Evolutionary conservation across 2,797 vertebrate species (phyloP), one percentile per base, ranked within the genome.

Genomic region (Gambelia wislizenii): DNA sequence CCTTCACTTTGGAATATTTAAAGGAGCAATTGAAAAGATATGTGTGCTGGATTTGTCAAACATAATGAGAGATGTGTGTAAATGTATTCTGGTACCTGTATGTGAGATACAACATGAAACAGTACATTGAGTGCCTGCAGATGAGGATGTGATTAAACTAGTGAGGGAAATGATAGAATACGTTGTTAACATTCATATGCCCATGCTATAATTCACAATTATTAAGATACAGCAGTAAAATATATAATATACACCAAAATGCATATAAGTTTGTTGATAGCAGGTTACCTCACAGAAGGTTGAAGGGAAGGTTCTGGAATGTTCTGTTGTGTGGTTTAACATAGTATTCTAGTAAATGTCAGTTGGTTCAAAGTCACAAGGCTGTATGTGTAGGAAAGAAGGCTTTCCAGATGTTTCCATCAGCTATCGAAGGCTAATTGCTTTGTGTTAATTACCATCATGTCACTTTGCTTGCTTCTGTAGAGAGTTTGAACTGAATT

Each of bases 281-380:
- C 16, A 54, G 36, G 72, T 78, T 69, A 72, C 87, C n/a, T 91
- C 83, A 88, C 25, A 83, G 72, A 86, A 72, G 72, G 52, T 84
- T 61, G 49, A 70, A 39, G 18, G 27, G 44, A 86, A 89, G 5
- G 27, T 91, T 91, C 87, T n/a, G 12, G 87, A 91, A 91, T 86
- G 47, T 91, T 91, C 78, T 47, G 33, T 10, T 22, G 27, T 69
- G 6, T 76, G 30, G 36, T 27, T 61, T 69, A 52, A n/a, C 36
- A 8, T 25, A 10, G 54, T 30, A 33, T 64, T 81, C 56, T 69
- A 81, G 75, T 30, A 69, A 81, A 69, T 16, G 83, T 82, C 90
- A 3, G 70, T 85, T 88, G 86, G 61, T 83, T 59, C 64, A 56
- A 61, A 85, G 36, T 49, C 87, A 7, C 39, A 77, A 83, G 69